Evolutionary conservation across 2,113 vertebrate genomes (phyloP).

Genomic region (Vimba vimba): DNA sequence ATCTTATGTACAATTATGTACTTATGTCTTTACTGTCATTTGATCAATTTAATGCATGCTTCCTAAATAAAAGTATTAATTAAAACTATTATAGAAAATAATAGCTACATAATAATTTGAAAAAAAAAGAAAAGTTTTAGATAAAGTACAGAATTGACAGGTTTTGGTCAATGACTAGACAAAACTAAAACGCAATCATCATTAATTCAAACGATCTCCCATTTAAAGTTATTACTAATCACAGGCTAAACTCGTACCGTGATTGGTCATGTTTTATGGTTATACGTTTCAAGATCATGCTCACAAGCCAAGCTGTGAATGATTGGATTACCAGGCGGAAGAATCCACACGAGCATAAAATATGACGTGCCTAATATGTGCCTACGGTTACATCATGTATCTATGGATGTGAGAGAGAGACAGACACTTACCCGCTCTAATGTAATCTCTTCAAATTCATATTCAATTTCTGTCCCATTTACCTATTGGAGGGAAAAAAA

Average conservation of each 20-base stretch:
- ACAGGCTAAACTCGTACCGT: background rate
- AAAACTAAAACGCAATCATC: background rate
- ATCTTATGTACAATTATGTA: too few species aligned
- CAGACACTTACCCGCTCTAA: slow-evolving; percentile 88
- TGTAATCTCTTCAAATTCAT: slow-evolving; percentile 99
- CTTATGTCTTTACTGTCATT: too few species aligned
- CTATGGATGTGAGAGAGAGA: background rate
- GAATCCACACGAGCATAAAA: background rate
- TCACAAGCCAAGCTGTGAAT: background rate
- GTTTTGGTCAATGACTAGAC: background rate
- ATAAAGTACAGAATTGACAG: too few species aligned
- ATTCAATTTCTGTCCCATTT: slow-evolving; percentile 97
- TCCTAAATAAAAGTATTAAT: too few species aligned
- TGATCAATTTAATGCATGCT: too few species aligned
- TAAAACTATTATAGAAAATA: too few species aligned
- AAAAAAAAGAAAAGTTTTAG: too few species aligned
- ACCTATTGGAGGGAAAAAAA: slow-evolving; percentile 78
- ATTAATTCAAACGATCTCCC: background rate
- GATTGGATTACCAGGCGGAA: slow-evolving; percentile 18
- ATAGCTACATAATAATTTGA: too few species aligned
- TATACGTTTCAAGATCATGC: background rate
- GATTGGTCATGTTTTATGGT: background rate
- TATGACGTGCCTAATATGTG: background rate
- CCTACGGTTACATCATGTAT: background rate
- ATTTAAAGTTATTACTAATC: slow-evolving; percentile 1